Evolutionary conservation across 2,888 invertebrate species (phyloP).

Genomic region (Tenthredo scrophulariae): DNA sequence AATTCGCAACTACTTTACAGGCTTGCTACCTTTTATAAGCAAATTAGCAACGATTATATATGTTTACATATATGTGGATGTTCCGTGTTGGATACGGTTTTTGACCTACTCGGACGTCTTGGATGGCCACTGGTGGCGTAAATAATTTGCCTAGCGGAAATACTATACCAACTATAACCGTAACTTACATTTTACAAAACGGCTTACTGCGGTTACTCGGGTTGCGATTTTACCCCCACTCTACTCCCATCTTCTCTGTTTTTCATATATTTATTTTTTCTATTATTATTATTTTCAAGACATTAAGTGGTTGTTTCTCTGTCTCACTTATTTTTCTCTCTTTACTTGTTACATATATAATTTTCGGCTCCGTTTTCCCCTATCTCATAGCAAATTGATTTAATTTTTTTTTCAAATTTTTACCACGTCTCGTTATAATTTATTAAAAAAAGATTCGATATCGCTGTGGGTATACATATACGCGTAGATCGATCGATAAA

Average conservation of each 20-base stretch:
- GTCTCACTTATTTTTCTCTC: background rate
- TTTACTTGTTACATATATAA: background rate
- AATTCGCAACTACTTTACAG: background rate
- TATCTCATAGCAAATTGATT: background rate
- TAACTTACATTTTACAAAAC: constrained; percentile 38
- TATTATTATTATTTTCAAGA: background rate
- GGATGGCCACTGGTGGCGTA: constrained; percentile 33
- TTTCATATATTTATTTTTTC: background rate
- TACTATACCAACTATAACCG: constrained; percentile 34
- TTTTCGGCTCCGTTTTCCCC: background rate
- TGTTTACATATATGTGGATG: background rate
- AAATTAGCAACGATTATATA: background rate
- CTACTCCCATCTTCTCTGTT: constrained; percentile 7
- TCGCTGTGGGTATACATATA: too few species aligned
- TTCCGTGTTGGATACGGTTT: constrained; percentile 27
- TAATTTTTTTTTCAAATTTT: background rate
- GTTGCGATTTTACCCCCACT: constrained; percentile 31
- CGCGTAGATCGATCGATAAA: background rate
- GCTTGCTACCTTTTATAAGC: background rate
- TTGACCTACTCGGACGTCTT: constrained; percentile 37
- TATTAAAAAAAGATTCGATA: background rate
- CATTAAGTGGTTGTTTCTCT: background rate
- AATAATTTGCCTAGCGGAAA: constrained; percentile 51
- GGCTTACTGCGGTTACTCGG: constrained; percentile 53
- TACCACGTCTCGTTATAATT: background rate